These are phyloP conservation scores for Cinclus mexicanus DNA, from an alignment of 2,113 vertebrate genomes.

Conservation along the genomic window DNA sequence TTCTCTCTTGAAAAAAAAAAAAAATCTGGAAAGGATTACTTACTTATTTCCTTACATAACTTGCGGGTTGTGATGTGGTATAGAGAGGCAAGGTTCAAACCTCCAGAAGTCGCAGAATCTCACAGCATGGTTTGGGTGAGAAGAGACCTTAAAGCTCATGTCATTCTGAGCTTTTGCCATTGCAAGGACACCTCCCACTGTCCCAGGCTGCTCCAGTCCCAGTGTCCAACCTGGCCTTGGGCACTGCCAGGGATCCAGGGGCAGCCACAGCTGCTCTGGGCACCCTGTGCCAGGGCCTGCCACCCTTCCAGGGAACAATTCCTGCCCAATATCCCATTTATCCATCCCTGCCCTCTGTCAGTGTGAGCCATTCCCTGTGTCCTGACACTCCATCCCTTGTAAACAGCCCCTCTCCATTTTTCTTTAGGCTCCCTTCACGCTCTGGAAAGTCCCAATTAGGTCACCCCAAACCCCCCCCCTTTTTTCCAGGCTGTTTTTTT, in stretches of 20 bases:
- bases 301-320: not conserved
- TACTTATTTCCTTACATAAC: not conserved
- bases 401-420: not conserved
- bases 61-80: not conserved
- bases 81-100: not conserved
- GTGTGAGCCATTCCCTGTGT: not conserved
- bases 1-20: not conserved
- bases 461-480: not conserved
- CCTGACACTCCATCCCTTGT: not conserved
- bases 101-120: not conserved
- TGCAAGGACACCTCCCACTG: not conserved
- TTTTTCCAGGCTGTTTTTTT: not conserved
- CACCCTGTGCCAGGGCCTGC: not conserved
- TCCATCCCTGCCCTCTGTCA: fast-evolving
- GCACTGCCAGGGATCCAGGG: not conserved
- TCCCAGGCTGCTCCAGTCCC: not conserved
- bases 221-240: not conserved
- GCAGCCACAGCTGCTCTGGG: not conserved
- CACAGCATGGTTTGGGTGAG: not conserved
- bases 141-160: not conserved
- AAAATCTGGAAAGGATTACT: not conserved
- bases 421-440: not conserved
- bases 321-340: not conserved
- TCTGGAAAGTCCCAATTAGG: not conserved
- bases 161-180: not conserved